Base-by-base conservation (phyloP, 2,113 vertebrate species). In the Brachionichthys hirsutus region DNA sequence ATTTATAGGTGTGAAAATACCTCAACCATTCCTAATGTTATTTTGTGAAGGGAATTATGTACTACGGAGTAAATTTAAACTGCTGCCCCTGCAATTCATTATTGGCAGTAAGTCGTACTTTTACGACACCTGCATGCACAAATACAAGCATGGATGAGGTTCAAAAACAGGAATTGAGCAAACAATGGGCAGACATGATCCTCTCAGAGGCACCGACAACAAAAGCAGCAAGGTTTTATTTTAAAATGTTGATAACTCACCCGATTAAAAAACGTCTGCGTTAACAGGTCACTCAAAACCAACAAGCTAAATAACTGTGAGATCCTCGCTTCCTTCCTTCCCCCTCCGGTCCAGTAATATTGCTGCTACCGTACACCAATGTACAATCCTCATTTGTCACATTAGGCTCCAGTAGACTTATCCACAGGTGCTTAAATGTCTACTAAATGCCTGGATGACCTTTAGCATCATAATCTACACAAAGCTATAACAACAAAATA, bases 141-240 rank as follows among this genome's bases (percentile, higher is more conserved):
- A 5, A 42, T 24, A 48, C 38, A 55, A 51, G n/a, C n/a, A n/a
- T n/a, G n/a, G n/a, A n/a, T n/a, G n/a, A n/a, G n/a, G 34, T 34
- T 48, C 38, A 64, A 73, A 77, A 85, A 80, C 73, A 83, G 82
- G 82, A 86, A 86, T 40, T 30, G 51, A 50, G 14, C 17, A 59
- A 80, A 85, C 84, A 86, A 84, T 78, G 18, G 78, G 12, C 10
- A 52, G 43, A 15, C 53, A 35, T 70, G 43, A 70, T 47, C 54
- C 24, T 19, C 34, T 24, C 24, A 45, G 35, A 38, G 48, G 11
- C n/a, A 14, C 48, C 1, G 3, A 4, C 2, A 8, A 49, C 15
- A 54, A 68, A 61, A 62, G 45, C 34, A 1, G 47, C 1, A 1
- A 35, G 35, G 47, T 40, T 24, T 70, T 30, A 6, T 24, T 70